These are phyloP conservation scores for Bostrychus sinensis DNA, from an alignment of 2,113 vertebrate species.

Conservation along the genomic window DNA sequence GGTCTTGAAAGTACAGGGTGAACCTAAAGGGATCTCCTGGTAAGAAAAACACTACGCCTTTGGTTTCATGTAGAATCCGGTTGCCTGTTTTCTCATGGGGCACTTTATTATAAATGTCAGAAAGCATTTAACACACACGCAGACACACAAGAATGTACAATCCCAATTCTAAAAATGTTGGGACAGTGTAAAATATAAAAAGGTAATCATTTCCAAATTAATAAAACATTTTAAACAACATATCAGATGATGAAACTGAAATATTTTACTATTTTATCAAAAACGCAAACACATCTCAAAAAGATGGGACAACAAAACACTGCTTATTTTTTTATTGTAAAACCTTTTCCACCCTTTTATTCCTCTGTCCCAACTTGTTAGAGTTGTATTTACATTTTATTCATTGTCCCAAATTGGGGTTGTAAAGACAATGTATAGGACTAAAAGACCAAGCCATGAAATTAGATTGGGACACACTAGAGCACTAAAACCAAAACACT, in stretches of 20 bases:
- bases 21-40: slow-evolving; percentile 29
- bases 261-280: too few relatives aligned
- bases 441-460: slow-evolving; percentile 14
- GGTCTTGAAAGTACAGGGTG: slow-evolving; percentile 47
- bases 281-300: background rate
- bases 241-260: too few relatives aligned
- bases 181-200: background rate
- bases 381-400: too few relatives aligned
- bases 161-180: background rate
- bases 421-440: slow-evolving; percentile 1
- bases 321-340: too few relatives aligned
- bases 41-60: slow-evolving; percentile 23
- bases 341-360: too few relatives aligned
- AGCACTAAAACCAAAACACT: slow-evolving; percentile 12
- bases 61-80: slow-evolving; percentile 27
- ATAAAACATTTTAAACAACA: too few relatives aligned
- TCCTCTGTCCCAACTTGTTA: too few relatives aligned
- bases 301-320: too few relatives aligned
- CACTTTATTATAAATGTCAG: slow-evolving; percentile 22
- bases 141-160: background rate
- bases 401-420: too few relatives aligned
- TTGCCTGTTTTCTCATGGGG: slow-evolving; percentile 31
- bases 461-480: slow-evolving; percentile 23
- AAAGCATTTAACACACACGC: slow-evolving; percentile 23
- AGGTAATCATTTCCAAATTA: too few relatives aligned